Evolutionary conservation across 2,113 vertebrate species (phyloP), one percentile per base, ranked within the genome.

Genomic region (Labrus mixtus): DNA sequence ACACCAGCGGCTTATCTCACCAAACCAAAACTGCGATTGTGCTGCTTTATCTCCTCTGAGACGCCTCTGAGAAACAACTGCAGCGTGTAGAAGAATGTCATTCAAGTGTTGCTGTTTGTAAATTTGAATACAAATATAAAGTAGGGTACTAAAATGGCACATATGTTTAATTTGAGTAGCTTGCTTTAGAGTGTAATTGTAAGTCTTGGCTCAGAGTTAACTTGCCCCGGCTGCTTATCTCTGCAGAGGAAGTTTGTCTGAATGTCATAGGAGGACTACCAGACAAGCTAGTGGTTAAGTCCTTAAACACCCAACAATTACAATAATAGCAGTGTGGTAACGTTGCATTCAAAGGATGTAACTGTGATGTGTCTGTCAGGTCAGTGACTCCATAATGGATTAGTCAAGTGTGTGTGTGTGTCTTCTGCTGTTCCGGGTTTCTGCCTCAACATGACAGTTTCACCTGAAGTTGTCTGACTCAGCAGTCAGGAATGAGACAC

Each of bases 381-480:
- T 17, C 2, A 2, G 10, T 77, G 25, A 12, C 48, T 50, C 33
- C 6, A 23, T 45, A 63, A 50, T 43, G 8, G 46, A 73, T 46
- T 10, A 63, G 33, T 55, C 0, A 0, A 0, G 3, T 0, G 10
- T 43, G 54, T 69, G 7, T 63, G n/a, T 25, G 22, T 55, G 4
- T 9, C 16, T 39, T 22, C 54, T 33, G 11, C n/a, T 37, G 7
- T 29, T 6, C 8, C 57, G 23, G 54, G 85, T 87, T 83, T 89
- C 83, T 80, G 46, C 3, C n/a, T 8, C 8, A 8, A 5, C 0
- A 29, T 23, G 10, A 64, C 12, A 48, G 86, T 91, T 87, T 90
- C 90, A 70, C 76, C 19, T 10, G 54, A 88, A 72, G 80, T 66
- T 39, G 73, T 56, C 19, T 67, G 22, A 19, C 74, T 81, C 64